These are phyloP conservation scores for Zaprionus taronus DNA, from an alignment of 1,140 invertebrate genomes.

Conservation along the genomic window DNA sequence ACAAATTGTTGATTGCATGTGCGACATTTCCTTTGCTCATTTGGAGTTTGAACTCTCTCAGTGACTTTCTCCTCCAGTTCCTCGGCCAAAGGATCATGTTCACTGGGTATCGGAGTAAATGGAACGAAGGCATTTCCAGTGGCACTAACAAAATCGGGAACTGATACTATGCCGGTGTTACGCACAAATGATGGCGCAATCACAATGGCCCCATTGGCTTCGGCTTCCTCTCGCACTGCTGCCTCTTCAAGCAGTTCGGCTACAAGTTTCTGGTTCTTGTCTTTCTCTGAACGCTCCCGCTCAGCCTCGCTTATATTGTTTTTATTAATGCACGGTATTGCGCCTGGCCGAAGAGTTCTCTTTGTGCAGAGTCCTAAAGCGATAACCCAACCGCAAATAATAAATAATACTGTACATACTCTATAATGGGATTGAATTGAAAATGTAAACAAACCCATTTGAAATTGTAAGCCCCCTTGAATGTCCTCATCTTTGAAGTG, in stretches of 20 bases:
- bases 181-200: conserved; percentile 34
- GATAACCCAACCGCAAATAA: background rate
- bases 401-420: background rate
- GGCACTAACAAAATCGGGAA: conserved; percentile 37
- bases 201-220: conserved; percentile 38
- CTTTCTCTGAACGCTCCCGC: conserved; percentile 29
- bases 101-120: conserved; percentile 9
- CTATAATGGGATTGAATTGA: background rate
- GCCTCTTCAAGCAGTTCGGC: conserved; percentile 37
- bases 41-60: background rate
- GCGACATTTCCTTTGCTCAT: conserved; percentile 37
- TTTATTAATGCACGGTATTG: conserved; percentile 44
- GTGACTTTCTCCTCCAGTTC: background rate
- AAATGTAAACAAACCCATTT: conserved; percentile 61
- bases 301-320: conserved; percentile 29
- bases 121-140: conserved; percentile 37
- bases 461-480: conserved; percentile 58
- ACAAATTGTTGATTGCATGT: conserved; percentile 45
- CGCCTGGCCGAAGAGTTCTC: conserved; percentile 31
- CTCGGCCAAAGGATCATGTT: conserved; percentile 31
- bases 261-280: conserved; percentile 27
- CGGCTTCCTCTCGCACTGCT: conserved; percentile 33
- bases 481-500: conserved; percentile 70
- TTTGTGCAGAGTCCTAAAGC: conserved; percentile 35
- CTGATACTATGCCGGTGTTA: conserved; percentile 38